Percentiles rank a stretch among this genome's conserved stretches.
These are phyloP conservation scores for Chloroceryle inda DNA, from an alignment of 2,797 vertebrate genomes.

Conservation along the genomic window DNA sequence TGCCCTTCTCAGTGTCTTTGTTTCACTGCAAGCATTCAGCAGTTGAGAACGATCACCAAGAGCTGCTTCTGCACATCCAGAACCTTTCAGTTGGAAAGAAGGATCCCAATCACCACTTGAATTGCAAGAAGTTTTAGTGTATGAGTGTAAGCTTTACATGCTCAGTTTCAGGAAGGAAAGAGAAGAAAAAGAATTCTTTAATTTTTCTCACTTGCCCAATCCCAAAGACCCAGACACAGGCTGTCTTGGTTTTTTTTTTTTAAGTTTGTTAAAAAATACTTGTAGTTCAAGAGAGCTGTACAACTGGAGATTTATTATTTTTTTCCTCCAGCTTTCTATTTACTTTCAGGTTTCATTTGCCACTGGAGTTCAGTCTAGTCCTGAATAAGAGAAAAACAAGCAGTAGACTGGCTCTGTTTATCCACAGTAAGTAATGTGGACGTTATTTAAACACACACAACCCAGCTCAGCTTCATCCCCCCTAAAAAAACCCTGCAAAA, in stretches of 20 bases:
- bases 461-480: not conserved
- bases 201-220: not conserved
- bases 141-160: not conserved
- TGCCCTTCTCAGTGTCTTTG: not conserved
- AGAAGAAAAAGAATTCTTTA: not conserved
- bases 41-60: not conserved
- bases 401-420: not conserved
- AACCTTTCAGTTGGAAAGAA: not conserved
- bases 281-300: not conserved
- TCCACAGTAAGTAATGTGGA: rapidly evolving
- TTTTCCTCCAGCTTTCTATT: not conserved
- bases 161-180: not conserved
- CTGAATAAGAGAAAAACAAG: not conserved
- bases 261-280: not conserved
- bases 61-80: not conserved
- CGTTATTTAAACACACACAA: not conserved
- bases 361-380: not conserved
- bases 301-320: not conserved
- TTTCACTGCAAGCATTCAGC: not conserved
- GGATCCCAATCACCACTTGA: not conserved
- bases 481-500: not conserved
- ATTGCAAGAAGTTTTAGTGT: not conserved
- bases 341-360: not conserved
- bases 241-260: too few species aligned
- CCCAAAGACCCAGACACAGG: not conserved